A percentile compares a stretch with the other conserved stretches of the same genome.
Conservation (phyloP, 2,888 invertebrate genomes). For the Rhaphigaster nebulosa region DNA sequence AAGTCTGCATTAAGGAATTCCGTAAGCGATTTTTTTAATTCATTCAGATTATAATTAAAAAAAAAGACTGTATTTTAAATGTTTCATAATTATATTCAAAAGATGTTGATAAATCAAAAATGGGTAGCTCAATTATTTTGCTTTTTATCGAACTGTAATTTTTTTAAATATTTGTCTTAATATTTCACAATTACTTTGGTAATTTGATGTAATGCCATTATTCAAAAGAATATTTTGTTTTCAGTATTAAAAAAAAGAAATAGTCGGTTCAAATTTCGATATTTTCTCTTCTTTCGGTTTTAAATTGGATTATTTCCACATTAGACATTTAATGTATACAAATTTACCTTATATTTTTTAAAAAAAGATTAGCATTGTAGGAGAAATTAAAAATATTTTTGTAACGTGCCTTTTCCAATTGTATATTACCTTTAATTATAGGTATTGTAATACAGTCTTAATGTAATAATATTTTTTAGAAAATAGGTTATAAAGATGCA, state of each 20-base stretch:
- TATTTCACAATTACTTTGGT: neutral
- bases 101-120: neutral
- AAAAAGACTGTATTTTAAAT: constrained; percentile 25
- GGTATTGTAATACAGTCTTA: neutral
- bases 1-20: constrained; percentile 15
- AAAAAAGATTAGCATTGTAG: neutral
- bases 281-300: neutral
- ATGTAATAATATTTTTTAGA: neutral
- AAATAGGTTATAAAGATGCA: neutral
- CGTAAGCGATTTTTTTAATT: neutral
- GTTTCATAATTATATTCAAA: neutral
- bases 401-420: constrained; percentile 6
- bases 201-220: neutral
- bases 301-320: neutral
- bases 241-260: neutral
- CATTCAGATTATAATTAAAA: neutral
- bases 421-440: constrained; percentile 39
- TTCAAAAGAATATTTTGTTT: neutral
- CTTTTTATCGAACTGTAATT: neutral
- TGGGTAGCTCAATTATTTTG: neutral
- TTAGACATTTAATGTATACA: constrained; percentile 6
- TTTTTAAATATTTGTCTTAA: neutral
- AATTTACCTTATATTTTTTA: neutral
- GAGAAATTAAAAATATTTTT: constrained; percentile 31
- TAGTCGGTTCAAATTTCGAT: neutral